Evolutionary conservation across 1,140 invertebrate genomes (phyloP), one percentile per base, ranked within the genome.

Genomic region (Panagrolaimus sp.): DNA sequence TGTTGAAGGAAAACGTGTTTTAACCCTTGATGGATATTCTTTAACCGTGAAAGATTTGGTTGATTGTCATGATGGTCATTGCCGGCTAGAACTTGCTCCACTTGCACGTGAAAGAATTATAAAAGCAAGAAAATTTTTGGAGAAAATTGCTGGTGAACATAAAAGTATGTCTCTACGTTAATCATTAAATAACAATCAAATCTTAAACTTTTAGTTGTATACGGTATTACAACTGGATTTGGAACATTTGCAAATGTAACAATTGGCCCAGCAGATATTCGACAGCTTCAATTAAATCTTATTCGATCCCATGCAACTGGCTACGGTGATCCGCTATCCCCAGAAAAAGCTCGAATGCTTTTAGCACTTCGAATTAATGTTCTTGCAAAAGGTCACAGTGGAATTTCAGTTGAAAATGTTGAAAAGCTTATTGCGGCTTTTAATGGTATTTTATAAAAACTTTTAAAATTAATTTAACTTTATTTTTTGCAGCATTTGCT

Each of bases 181-280:
- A n/a, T n/a, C n/a, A n/a, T n/a, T n/a, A n/a, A n/a, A n/a, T n/a
- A n/a, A 14, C 23, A 27, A 14, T n/a, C 7, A 25, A 4, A 38
- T 38, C 7, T 38, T 38, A n/a, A n/a, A n/a, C n/a, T 77, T 75
- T 48, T 51, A 75, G 74, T 73, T 69, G 89, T 89, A 7, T 90
- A 90, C 82, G 89, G 89, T 20, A 88, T 90, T 44, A 90, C 89
- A 5, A 90, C 89, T n/a, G 89, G 89, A 43, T 90, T 90, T 82
- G 89, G 89, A 65, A 90, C 89, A 71, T 90, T 90, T 85, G 88
- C 89, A 0, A 84, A 85, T 7, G 88, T 86, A 1, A 83, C 86
- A 8, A 89, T 90, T 65, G 78, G 82, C 20, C 83, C 84, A 16
- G 86, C 88, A 62, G 87, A 90, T 74, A 82, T 90, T 0, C 84